Conservation (phyloP, 2,113 vertebrate genomes). For the Hiodon tergisus region DNA sequence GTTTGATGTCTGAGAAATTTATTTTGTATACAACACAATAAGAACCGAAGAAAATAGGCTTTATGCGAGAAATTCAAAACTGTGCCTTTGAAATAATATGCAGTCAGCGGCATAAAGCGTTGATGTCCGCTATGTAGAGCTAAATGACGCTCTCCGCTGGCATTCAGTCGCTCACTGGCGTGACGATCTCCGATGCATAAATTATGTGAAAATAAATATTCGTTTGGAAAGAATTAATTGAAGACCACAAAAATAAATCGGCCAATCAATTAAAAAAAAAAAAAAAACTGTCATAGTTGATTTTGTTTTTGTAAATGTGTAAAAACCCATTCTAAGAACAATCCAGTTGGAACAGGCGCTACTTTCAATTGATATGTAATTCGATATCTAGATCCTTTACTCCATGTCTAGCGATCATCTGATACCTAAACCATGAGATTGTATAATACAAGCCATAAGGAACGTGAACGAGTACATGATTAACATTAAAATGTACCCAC, state of each 20-base stretch:
- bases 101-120: no score
- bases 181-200: background rate
- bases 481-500: slow-evolving; percentile 21
- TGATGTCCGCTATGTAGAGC: background rate
- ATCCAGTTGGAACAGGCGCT: no score
- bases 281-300: background rate
- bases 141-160: background rate
- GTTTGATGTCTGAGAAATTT: no score
- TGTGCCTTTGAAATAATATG: background rate
- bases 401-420: no score
- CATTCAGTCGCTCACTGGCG: slow-evolving; percentile 1
- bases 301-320: no score
- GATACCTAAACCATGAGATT: no score
- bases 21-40: background rate
- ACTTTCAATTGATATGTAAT: no score
- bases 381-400: no score
- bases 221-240: background rate
- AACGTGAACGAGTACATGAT: slow-evolving; percentile 34
- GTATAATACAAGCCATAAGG: background rate
- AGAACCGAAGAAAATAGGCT: background rate
- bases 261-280: background rate
- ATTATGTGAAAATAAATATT: background rate
- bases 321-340: no score
- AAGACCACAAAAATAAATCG: background rate
- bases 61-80: background rate